phyloP scores from a whole-genome alignment of 2,888 invertebrate species.

The Nymphalis urticae region DNA sequence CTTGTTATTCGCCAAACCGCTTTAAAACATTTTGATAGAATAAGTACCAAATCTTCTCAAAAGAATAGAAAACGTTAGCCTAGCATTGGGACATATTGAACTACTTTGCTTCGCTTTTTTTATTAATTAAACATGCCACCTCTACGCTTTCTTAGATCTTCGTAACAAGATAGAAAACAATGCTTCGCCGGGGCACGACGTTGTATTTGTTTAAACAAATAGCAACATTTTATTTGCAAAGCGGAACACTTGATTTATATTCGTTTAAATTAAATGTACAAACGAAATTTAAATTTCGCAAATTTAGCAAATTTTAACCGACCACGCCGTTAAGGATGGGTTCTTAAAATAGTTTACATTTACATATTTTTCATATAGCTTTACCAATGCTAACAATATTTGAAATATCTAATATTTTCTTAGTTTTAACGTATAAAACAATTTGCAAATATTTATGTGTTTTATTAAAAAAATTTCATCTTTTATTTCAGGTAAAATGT shows the following conservation, averaged over 20 bases:
- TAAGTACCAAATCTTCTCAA: no score
- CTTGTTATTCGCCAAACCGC: no score
- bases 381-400: no score
- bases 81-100: not conserved
- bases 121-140: not conserved
- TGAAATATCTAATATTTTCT: no score
- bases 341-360: no score
- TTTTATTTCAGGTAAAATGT: conserved; percentile 63
- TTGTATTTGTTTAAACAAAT: conserved; percentile 52
- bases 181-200: conserved; percentile 54
- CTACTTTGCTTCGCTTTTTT: no score
- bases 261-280: conserved; percentile 23
- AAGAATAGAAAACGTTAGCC: no score
- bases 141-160: conserved; percentile 21
- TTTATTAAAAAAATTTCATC: conserved; percentile 23
- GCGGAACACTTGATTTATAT: conserved; percentile 65
- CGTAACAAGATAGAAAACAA: conserved; percentile 49
- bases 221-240: conserved; percentile 63
- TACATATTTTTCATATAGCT: no score
- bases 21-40: no score
- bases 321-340: no score
- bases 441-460: not conserved
- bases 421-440: no score
- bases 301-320: no score
- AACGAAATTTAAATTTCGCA: not conserved